Percentiles rank a stretch among this genome's conserved stretches.
phyloP scores from a whole-genome alignment of 2,797 vertebrate genomes.

The Acrossocheilus fasciatus region DNA sequence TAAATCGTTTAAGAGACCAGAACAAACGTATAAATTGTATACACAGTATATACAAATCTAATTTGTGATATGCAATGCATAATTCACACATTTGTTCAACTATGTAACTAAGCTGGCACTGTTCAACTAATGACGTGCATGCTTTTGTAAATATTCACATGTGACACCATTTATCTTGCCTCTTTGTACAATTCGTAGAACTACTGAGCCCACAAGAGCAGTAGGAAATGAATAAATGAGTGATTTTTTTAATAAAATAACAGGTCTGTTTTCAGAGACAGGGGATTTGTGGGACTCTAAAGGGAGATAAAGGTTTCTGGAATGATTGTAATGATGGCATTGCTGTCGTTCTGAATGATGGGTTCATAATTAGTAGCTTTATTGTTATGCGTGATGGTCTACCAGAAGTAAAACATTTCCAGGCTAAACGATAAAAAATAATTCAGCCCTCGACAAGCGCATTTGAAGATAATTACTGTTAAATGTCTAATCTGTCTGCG shows the following conservation, averaged over 20 bases:
- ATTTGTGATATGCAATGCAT: background rate
- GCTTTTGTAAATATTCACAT: slow-evolving; percentile 11
- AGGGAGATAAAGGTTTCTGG: slow-evolving; percentile 23
- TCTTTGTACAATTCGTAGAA: background rate
- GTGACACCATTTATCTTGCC: slow-evolving; percentile 15
- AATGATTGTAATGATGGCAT: slow-evolving; percentile 20
- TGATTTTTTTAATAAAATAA: background rate
- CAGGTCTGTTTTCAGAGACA: slow-evolving; percentile 11
- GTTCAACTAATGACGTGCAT: slow-evolving; percentile 7
- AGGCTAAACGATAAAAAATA: slow-evolving; percentile 46
- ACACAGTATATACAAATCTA: background rate
- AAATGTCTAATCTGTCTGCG: slow-evolving; percentile 54
- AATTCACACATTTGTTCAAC: background rate
- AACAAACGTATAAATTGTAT: background rate
- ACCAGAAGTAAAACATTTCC: slow-evolving; percentile 32
- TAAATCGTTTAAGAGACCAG: background rate
- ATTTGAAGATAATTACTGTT: slow-evolving; percentile 65
- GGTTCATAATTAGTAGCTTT: slow-evolving; percentile 45
- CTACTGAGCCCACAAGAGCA: background rate
- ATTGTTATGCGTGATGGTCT: slow-evolving; percentile 18
- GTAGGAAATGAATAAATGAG: slow-evolving; percentile 6
- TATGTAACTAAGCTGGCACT: slow-evolving; percentile 5
- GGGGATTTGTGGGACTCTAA: background rate
- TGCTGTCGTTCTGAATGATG: slow-evolving; percentile 5
- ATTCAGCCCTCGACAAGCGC: slow-evolving; percentile 51